Percentiles rank a stretch among this genome's conserved stretches.
These are phyloP conservation scores for Drosophila teissieri DNA, from an alignment of 1,140 invertebrate species.

Conservation along the genomic window DNA sequence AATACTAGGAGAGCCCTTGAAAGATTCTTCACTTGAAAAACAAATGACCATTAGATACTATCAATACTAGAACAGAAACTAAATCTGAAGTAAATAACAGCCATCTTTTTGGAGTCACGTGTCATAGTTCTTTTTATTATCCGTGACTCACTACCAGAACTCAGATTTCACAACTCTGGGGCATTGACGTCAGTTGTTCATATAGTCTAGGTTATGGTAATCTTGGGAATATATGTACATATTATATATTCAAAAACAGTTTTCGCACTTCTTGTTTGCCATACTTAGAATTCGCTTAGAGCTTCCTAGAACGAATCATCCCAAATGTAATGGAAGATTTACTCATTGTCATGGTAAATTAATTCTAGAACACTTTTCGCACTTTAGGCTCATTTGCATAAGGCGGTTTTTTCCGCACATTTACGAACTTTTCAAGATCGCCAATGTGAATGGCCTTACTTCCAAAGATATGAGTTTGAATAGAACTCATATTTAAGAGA, in stretches of 20 bases:
- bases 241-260: constrained; percentile 10
- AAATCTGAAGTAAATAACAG: neutral
- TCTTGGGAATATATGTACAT: neutral
- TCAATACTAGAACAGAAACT: neutral
- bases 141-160: constrained; percentile 7
- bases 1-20: no score
- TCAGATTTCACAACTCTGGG: neutral
- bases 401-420: neutral
- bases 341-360: neutral
- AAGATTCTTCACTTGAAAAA: no score
- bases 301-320: neutral
- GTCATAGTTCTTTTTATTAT: neutral
- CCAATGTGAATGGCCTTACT: constrained; percentile 3
- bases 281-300: neutral
- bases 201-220: neutral
- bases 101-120: neutral
- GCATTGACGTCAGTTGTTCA: constrained; percentile 11
- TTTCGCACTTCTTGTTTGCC: constrained; percentile 8
- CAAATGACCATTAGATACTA: no score
- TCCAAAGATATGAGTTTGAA: neutral
- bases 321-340: neutral
- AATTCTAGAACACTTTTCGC: constrained; percentile 10
- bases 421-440: neutral
- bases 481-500: neutral
- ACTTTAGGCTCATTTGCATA: constrained; percentile 3